Evolutionary conservation across 2,888 invertebrate species (phyloP).

Genomic region (Sipha maydis): DNA sequence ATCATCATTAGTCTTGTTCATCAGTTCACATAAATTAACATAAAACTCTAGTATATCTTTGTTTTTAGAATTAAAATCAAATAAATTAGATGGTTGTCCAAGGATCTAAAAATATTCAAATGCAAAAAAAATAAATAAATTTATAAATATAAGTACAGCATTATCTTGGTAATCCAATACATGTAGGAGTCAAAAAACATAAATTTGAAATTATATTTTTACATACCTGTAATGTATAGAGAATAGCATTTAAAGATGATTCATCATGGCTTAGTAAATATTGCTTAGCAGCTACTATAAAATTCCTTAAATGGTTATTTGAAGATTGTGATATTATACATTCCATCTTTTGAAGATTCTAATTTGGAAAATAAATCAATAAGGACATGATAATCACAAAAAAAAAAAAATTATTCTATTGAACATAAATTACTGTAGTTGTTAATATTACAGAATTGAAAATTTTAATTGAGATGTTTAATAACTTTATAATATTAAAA

Average conservation of each 20-base stretch:
- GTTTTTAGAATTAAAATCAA: constrained; percentile 5
- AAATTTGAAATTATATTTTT: not conserved
- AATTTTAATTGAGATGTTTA: no score
- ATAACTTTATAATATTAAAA: no score
- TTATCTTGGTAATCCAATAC: no score
- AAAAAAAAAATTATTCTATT: no score
- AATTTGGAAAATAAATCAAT: no score
- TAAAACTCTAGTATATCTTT: constrained; percentile 31
- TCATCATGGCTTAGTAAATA: constrained; percentile 19
- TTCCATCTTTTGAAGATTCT: constrained; percentile 21
- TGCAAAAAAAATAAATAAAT: not conserved
- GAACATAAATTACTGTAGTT: no score
- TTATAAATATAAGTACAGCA: not conserved
- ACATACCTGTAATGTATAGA: constrained; percentile 48
- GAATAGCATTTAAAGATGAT: constrained; percentile 22
- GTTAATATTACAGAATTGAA: no score
- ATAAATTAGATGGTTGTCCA: constrained; percentile 39
- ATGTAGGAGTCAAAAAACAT: not conserved
- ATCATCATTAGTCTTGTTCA: constrained; percentile 23
- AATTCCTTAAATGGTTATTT: constrained; percentile 37
- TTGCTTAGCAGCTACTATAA: constrained; percentile 37
- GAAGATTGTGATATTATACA: not conserved
- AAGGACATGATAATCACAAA: no score
- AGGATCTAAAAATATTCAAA: constrained; percentile 31
- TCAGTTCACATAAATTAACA: constrained; percentile 50